Base-by-base conservation (phyloP, 1,140 invertebrate genomes). In the Procambarus clarkii region DNA sequence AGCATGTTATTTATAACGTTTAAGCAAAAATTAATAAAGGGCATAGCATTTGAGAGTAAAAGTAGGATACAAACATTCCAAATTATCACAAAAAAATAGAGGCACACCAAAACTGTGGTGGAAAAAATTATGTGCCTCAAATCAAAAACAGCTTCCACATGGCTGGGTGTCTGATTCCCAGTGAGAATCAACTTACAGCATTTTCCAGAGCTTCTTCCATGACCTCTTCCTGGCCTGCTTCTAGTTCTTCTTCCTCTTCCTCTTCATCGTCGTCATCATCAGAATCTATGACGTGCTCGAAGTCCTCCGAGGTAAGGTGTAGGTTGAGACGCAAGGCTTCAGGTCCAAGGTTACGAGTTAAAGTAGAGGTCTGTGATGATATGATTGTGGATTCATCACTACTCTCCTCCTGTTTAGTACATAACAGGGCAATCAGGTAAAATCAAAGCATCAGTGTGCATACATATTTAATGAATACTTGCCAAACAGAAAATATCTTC, bases 351-450 rank as follows among this genome's bases (percentile, higher is more conserved):
- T 98, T 99, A 93, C 98, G 96, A 11, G 98, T 99, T 3, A 99
- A 95, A 0, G 98, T 99, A 1, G 98, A 99, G 0, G 98, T 99
- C 94, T 99, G 98, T 34, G 98, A 98, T 24, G 98, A 99, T 88
- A 99, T 99, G 88, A 99, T 98, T 0, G 98, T 99, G 15, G 98
- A 98, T 94, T 99, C 98, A 94, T 99, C 98, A 91, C 98, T 98
- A 93, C 98, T 99, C 94, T 99, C 98, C 94, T 99, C 98, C 94
- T 95, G 95, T 24, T 97, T 95, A 71, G 11, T 24, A 34, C 69
- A 74, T 11, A 34, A 74, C 2, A 74, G 11, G 7, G 34, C 34
- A 24, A 9, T 15, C 7, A 74, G 5, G 34, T 34, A 74, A 34
- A 5, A 54, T 54, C 50, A 54, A 54, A 54, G 13, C 50, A 54